These are phyloP conservation scores for Brachyptera putata DNA, from an alignment of 2,888 invertebrate genomes.

Conservation along the genomic window DNA sequence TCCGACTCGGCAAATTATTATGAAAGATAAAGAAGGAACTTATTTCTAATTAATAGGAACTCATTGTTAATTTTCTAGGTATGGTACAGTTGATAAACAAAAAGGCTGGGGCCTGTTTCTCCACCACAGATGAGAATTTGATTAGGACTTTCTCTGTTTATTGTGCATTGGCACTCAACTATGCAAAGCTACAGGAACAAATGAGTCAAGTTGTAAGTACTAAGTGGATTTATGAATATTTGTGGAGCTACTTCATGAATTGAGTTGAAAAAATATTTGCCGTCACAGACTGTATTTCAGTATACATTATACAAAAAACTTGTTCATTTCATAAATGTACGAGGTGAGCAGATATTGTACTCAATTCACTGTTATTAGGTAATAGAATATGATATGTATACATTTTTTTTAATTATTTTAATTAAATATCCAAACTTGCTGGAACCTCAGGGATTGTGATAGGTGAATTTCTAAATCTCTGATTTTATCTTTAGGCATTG, in stretches of 20 bases:
- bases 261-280: too few relatives aligned
- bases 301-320: too few relatives aligned
- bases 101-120: conserved; percentile 47
- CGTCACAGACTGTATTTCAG: too few relatives aligned
- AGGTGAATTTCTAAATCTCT: too few relatives aligned
- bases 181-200: conserved; percentile 50
- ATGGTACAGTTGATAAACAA: conserved; percentile 57
- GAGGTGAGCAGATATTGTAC: too few relatives aligned
- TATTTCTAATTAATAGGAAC: too few relatives aligned
- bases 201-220: conserved; percentile 47
- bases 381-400: too few relatives aligned
- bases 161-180: conserved; percentile 55
- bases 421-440: neutral
- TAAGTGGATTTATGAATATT: conserved; percentile 17
- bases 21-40: too few relatives aligned
- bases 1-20: too few relatives aligned
- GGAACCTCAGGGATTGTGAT: neutral
- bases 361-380: too few relatives aligned
- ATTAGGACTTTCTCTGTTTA: conserved; percentile 55
- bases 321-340: too few relatives aligned
- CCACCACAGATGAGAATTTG: conserved; percentile 51
- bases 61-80: neutral
- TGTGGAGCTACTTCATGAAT: neutral
- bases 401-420: neutral
- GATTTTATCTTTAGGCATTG: too few relatives aligned